These are phyloP conservation scores for Callosobruchus maculatus DNA, from an alignment of 2,888 invertebrate genomes.

Conservation along the genomic window DNA sequence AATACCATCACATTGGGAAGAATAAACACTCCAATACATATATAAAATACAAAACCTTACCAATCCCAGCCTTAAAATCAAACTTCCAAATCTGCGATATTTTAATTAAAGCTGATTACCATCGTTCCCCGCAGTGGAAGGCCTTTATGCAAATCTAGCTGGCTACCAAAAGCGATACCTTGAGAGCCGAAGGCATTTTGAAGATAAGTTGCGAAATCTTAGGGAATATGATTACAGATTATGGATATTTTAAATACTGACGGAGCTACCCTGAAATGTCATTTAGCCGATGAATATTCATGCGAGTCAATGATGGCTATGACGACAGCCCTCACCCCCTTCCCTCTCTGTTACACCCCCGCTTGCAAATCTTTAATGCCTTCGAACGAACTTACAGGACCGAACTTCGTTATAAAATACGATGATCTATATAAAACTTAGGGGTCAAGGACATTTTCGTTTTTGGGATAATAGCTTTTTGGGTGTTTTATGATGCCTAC, in stretches of 20 bases:
- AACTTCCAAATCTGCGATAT: background rate
- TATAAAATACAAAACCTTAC: background rate
- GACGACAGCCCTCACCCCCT: background rate
- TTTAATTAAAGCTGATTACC: background rate
- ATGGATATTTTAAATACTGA: slow-evolving; percentile 45
- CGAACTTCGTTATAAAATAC: background rate
- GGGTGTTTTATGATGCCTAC: too few relatives aligned
- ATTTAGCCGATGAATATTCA: slow-evolving; percentile 42
- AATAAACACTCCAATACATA: too few relatives aligned
- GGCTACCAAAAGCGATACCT: slow-evolving; percentile 23
- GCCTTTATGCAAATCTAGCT: slow-evolving; percentile 21
- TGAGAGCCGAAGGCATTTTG: slow-evolving; percentile 13
- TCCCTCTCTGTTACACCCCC: background rate
- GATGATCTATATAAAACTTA: too few relatives aligned
- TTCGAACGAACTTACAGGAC: background rate
- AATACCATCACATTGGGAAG: too few relatives aligned
- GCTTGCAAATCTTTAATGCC: background rate
- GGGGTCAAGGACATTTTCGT: too few relatives aligned
- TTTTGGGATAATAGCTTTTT: too few relatives aligned
- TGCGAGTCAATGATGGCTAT: slow-evolving; percentile 34
- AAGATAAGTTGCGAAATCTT: slow-evolving; percentile 33
- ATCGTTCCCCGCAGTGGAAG: background rate
- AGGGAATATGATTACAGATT: slow-evolving; percentile 43
- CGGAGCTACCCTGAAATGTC: slow-evolving; percentile 37
- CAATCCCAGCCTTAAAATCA: background rate